Percentiles rank a stretch among this genome's conserved stretches.
These are phyloP conservation scores for Mastomys natalensis DNA, from an alignment of 2,113 vertebrate genomes.

Conservation along the genomic window DNA sequence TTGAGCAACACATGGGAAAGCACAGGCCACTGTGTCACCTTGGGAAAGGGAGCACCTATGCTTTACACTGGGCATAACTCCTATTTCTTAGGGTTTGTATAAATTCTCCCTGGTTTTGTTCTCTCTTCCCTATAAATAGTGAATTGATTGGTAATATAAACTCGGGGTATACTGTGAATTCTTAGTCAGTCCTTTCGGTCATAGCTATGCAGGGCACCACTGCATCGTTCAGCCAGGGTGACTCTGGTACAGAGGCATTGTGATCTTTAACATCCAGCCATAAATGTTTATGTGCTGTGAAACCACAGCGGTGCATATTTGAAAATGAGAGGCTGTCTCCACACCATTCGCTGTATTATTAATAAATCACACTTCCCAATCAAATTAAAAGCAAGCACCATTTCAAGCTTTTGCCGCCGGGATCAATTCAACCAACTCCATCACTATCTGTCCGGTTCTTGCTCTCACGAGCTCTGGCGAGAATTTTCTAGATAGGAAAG, in stretches of 20 bases:
- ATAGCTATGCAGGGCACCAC: background rate
- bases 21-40: background rate
- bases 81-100: background rate
- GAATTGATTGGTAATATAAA: background rate
- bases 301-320: slow-evolving; percentile 30
- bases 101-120: background rate
- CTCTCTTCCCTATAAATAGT: fast-evolving
- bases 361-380: slow-evolving; percentile 51
- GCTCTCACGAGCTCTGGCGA: background rate
- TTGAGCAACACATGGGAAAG: background rate
- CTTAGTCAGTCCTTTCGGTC: too few species aligned
- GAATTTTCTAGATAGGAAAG: background rate
- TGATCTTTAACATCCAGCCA: background rate
- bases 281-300: slow-evolving; percentile 66
- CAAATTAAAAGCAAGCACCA: slow-evolving; percentile 29
- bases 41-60: background rate
- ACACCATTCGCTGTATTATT: slow-evolving; percentile 34
- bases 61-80: too few species aligned
- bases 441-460: background rate
- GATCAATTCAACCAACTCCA: background rate
- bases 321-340: slow-evolving; percentile 58
- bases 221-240: fast-evolving
- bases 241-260: background rate
- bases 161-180: fast-evolving
- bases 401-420: background rate